Percentiles rank a stretch among this genome's conserved stretches.
Conservation (phyloP, 1,140 invertebrate genomes). For the Antheraea pernyi region DNA sequence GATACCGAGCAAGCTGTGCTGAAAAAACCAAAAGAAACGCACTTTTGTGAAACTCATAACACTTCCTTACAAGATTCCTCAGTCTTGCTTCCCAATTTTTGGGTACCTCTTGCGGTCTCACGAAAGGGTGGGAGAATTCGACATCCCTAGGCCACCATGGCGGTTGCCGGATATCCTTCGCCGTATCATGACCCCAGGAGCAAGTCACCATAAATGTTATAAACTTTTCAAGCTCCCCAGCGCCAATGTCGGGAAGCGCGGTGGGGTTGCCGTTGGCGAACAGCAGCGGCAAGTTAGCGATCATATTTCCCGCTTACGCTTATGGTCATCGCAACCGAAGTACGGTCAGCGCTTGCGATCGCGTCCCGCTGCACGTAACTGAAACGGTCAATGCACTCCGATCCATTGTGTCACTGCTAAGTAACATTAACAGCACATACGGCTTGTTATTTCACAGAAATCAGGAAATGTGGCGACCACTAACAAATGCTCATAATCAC, state of each 20-base stretch:
- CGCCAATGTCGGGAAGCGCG: slow-evolving; percentile 82
- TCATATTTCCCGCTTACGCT: slow-evolving; percentile 73
- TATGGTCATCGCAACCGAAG: slow-evolving; percentile 65
- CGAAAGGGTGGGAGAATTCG: slow-evolving; percentile 82
- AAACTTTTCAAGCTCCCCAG: slow-evolving; percentile 83
- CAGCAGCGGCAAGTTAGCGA: slow-evolving; percentile 84
- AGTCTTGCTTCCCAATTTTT: slow-evolving; percentile 82
- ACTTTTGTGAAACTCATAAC: slow-evolving; percentile 86
- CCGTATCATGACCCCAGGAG: slow-evolving; percentile 83
- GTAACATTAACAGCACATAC: slow-evolving; percentile 30
- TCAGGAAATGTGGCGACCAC: background rate
- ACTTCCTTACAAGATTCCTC: slow-evolving; percentile 84
- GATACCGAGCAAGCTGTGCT: slow-evolving; percentile 83
- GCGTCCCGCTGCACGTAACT: slow-evolving; percentile 37
- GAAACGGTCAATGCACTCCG: slow-evolving; percentile 51
- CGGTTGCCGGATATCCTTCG: slow-evolving; percentile 80
- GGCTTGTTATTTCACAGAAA: background rate
- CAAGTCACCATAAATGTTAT: slow-evolving; percentile 88
- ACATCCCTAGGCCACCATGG: slow-evolving; percentile 86
- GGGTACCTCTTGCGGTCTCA: slow-evolving; percentile 72
- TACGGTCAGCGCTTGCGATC: slow-evolving; percentile 63
- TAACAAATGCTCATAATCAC: background rate
- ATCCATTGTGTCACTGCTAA: slow-evolving; percentile 35
- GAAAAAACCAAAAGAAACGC: slow-evolving; percentile 86
- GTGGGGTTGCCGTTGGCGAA: slow-evolving; percentile 86